These are phyloP conservation scores for Buphagus erythrorhynchus DNA, from an alignment of 2,797 vertebrate species.

Conservation along the genomic window DNA sequence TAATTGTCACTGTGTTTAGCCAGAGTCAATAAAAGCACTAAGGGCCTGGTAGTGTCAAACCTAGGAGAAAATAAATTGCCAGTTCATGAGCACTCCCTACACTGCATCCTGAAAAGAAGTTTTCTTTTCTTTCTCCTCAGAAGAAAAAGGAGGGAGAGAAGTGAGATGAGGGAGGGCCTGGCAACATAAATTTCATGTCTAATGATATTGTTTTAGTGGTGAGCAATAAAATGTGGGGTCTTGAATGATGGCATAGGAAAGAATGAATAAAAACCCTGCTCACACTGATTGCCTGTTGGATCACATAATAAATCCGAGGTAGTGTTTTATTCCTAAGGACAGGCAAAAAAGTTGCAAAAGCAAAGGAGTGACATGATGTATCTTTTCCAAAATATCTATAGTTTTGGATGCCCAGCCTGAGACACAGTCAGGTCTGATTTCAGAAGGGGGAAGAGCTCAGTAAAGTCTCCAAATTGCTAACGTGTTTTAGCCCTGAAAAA, in stretches of 20 bases:
- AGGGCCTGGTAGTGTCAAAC: conserved; percentile 65
- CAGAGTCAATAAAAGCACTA: conserved; percentile 73
- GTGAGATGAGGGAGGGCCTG: background rate
- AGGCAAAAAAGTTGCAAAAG: background rate
- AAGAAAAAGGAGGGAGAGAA: background rate
- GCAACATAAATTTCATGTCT: background rate
- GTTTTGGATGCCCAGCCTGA: background rate
- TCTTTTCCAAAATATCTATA: background rate
- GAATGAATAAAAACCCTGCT: conserved; percentile 5
- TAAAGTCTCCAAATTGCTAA: background rate
- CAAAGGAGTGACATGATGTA: background rate
- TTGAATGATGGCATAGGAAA: conserved; percentile 27
- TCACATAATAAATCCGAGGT: background rate
- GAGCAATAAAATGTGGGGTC: conserved; percentile 5
- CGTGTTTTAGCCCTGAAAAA: background rate
- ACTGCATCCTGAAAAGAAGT: conserved; percentile 41
- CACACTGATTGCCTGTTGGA: background rate
- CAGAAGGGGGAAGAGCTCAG: background rate
- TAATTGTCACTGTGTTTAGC: conserved; percentile 70
- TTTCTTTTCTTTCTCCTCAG: conserved; percentile 33
- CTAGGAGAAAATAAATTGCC: conserved; percentile 59
- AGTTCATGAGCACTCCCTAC: conserved; percentile 39
- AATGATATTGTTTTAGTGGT: conserved; percentile 28
- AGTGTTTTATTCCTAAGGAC: background rate
- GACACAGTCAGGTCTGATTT: background rate